Evolutionary conservation across 2,113 vertebrate genomes (phyloP), one percentile per base, ranked within the genome.

Genomic region (Leptosomus discolor): DNA sequence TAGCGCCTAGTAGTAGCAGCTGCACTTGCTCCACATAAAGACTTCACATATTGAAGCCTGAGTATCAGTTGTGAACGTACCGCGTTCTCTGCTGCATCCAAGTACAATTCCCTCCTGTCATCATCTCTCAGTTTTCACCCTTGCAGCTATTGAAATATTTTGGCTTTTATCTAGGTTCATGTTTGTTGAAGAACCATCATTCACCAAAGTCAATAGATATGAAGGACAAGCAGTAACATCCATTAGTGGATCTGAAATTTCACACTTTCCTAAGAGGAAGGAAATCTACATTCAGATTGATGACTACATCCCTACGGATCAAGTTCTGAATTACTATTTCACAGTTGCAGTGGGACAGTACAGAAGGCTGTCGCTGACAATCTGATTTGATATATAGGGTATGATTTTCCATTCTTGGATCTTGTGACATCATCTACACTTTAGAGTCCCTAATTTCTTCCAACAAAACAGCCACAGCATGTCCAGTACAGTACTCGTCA

Each of bases 251-350:
- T 57, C 12, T 85, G 65, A 70, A 65, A 6, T n/a, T 88, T 23
- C 30, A 60, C n/a, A 6, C 9, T 71, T 46, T 68, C 51, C 34
- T 67, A 30, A 65, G 41, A 69, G 48, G 26, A 50, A 85, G 43
- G 45, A 63, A 79, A 51, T 60, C 43, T 8, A 15, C 14, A 4
- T 51, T 83, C 37, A 53, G 27, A 18, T 50, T 5, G 26, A 63
- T 58, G 41, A 37, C 32, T 37, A 6, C 46, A 68, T 57, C 69
- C 20, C 48, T 78, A 43, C 0, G 1, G 39, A 12, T 32, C 0
- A 0, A 63, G 19, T 37, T 37, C 30, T 23, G 12, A 83, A 77
- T 54, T 36, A 8, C 11, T 69, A 4, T 84, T 84, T 77, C 15
- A 26, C 16, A 58, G 41, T 24, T 20, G 27, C 41, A 71, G n/a